These are phyloP conservation scores for Meloidogyne exigua DNA, from an alignment of 1,140 invertebrate species.

Conservation along the genomic window DNA sequence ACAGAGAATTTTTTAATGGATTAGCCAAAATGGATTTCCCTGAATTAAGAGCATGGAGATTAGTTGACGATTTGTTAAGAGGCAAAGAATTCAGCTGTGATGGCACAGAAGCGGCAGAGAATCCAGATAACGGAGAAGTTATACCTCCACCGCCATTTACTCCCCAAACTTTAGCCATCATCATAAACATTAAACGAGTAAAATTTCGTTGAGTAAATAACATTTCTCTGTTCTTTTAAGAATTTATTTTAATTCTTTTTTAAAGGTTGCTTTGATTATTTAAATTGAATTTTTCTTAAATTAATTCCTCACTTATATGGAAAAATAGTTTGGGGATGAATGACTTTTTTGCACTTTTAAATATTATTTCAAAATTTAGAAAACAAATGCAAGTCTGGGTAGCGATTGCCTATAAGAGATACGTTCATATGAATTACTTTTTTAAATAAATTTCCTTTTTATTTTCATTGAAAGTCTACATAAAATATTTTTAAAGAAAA, in stretches of 20 bases:
- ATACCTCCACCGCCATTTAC: neutral
- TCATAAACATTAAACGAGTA: neutral
- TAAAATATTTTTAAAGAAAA: no score
- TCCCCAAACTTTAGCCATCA: conserved; percentile 4
- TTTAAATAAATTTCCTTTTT: no score
- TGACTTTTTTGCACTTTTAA: neutral
- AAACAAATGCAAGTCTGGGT: neutral
- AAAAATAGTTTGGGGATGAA: neutral
- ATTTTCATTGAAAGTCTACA: no score
- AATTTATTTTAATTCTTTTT: neutral
- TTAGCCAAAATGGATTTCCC: neutral
- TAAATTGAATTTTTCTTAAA: neutral
- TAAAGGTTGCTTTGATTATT: no score
- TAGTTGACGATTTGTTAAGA: neutral
- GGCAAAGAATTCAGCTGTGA: neutral
- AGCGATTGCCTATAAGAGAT: no score
- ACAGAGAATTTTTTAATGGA: neutral
- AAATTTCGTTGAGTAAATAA: neutral
- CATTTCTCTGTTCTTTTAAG: neutral
- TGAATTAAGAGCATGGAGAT: neutral
- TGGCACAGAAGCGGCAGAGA: neutral
- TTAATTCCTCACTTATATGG: neutral
- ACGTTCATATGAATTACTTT: no score
- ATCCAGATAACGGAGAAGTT: neutral
- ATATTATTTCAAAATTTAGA: neutral